phyloP scores from a whole-genome alignment of 2,888 invertebrate genomes.

The Mesochorus sp. region DNA sequence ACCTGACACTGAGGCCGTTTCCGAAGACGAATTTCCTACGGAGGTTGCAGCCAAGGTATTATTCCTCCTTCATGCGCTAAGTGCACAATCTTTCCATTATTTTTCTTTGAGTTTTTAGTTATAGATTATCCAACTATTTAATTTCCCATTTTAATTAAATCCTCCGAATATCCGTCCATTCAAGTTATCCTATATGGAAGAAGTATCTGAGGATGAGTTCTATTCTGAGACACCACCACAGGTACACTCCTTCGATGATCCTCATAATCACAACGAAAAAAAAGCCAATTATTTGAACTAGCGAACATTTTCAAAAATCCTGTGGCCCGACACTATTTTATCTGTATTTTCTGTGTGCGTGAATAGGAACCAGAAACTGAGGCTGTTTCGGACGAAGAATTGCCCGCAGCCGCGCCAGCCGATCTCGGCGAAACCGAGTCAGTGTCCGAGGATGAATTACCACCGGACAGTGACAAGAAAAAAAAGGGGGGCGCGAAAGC shows the following conservation, averaged over 20 bases:
- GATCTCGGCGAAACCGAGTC: conserved; percentile 93
- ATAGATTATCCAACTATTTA: conserved; percentile 2
- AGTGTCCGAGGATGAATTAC: conserved; percentile 92
- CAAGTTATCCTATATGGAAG: conserved; percentile 69
- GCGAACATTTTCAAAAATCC: background rate
- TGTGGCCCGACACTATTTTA: background rate
- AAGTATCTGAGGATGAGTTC: conserved; percentile 73
- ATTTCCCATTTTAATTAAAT: background rate
- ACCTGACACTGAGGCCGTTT: conserved; percentile 92
- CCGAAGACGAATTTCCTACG: conserved; percentile 88
- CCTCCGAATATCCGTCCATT: conserved; percentile 44
- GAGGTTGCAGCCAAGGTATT: conserved; percentile 80
- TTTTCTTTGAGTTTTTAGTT: conserved; percentile 1
- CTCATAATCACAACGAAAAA: background rate
- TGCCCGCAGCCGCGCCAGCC: conserved; percentile 88
- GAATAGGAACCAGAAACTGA: conserved; percentile 90
- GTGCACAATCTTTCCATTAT: no score
- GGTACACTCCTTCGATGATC: conserved; percentile 64
- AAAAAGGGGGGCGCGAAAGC: conserved; percentile 84
- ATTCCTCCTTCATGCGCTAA: background rate
- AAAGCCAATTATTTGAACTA: no score
- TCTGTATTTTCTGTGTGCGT: conserved; percentile 3
- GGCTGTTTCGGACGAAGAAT: conserved; percentile 92
- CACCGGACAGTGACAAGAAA: conserved; percentile 83
- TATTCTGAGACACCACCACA: conserved; percentile 67